Base-by-base conservation (phyloP, 2,888 invertebrate genomes). In the Leucoma salicis region DNA sequence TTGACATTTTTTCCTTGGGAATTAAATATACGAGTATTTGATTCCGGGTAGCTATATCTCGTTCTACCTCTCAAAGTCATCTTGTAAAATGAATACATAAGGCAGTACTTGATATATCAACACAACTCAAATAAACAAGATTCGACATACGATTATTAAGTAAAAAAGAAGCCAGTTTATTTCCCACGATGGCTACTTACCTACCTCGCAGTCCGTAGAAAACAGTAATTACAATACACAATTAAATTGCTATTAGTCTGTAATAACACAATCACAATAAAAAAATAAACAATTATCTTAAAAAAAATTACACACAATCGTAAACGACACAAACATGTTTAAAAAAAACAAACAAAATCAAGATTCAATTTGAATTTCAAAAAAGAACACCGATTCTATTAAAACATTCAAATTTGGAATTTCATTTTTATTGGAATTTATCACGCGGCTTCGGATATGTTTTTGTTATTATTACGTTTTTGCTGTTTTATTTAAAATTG, bases 131-230 rank as follows among this genome's bases (percentile, higher is more conserved):
- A n/a, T n/a, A n/a, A n/a, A n/a, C n/a, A n/a, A n/a, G n/a, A n/a
- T n/a, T n/a, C n/a, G n/a, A n/a, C n/a, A n/a, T 21, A 21, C 1
- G 21, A 27, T 27, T 27, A 27, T 27, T 27, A 43, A 41, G 24
- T 41, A 33, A 24, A 33, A 41, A 36, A 41, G 39, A 31, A 35
- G 14, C 7, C 21, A 1, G 33, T 24, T 34, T 21, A 29, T 13
- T 38, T 57, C 53, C 37, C 43, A 57, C 39, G n/a, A n/a, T n/a
- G 33, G 16, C 31, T 27, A 39, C 57, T 34, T 54, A 56, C 55
- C 56, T 54, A 56, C 55, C 56, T 53, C 36, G 31, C 31, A 14
- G 15, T 37, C 18, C 24, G 31, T 14, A 39, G 47, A 36, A 39
- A 49, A 42, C 53, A 44, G 31, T 24, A 36, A 15, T 59, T 48